Conservation (phyloP, 1,140 invertebrate genomes). For the Bathynomus jamesi region DNA sequence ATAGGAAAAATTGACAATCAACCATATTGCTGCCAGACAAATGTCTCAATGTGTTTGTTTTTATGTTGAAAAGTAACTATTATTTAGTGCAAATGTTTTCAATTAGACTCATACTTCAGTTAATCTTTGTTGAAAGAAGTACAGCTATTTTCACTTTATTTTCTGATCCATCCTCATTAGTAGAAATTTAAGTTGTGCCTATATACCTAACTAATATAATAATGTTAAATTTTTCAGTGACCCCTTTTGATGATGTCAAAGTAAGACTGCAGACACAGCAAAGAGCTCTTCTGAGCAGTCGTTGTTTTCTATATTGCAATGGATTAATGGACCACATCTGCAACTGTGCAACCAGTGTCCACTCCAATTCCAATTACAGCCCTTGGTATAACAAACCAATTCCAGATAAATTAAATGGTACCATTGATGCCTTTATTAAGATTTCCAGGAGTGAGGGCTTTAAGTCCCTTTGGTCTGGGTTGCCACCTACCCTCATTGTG, state of each 20-base stretch:
- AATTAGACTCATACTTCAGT: not conserved
- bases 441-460: conserved; percentile 83
- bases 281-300: conserved; percentile 67
- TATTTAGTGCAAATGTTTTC: not conserved
- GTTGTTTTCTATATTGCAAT: conserved; percentile 95
- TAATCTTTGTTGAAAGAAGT: not conserved
- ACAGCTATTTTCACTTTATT: not conserved
- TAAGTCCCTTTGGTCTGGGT: conserved; percentile 87
- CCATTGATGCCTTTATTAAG: conserved; percentile 89
- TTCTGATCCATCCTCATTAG: not conserved
- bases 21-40: no score
- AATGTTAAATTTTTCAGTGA: conserved; percentile 64
- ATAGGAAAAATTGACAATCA: no score
- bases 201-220: not conserved
- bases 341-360: conserved; percentile 59
- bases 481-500: conserved; percentile 91
- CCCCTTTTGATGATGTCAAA: conserved; percentile 97
- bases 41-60: no score
- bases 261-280: conserved; percentile 92
- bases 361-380: conserved; percentile 41
- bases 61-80: no score
- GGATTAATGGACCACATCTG: conserved; percentile 99
- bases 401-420: conserved; percentile 69
- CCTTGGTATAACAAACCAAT: conserved; percentile 60
- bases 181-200: not conserved